These are phyloP conservation scores for Pollachius pollachius DNA, from an alignment of 2,113 vertebrate species.

Conservation along the genomic window DNA sequence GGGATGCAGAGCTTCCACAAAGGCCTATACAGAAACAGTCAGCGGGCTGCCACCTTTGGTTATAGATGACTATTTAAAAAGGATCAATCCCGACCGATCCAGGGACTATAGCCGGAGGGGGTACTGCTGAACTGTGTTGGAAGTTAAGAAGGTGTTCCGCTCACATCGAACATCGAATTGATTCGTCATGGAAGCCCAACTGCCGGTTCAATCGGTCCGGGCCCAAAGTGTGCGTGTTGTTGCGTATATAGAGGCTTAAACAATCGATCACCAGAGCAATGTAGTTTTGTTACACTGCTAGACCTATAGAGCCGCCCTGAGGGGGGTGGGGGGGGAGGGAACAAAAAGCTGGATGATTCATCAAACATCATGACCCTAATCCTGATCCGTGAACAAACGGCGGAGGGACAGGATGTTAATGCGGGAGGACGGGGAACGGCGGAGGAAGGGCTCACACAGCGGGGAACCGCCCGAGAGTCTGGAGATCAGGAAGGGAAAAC, in stretches of 20 bases:
- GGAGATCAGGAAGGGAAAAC: too few relatives aligned
- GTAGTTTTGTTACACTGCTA: background rate
- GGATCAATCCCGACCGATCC: too few relatives aligned
- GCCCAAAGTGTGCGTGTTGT: background rate
- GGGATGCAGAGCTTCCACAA: background rate
- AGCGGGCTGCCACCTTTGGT: too few relatives aligned
- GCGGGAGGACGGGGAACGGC: too few relatives aligned
- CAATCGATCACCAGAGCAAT: background rate
- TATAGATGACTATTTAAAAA: too few relatives aligned
- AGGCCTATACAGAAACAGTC: too few relatives aligned
- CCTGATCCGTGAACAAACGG: slow-evolving; percentile 2
- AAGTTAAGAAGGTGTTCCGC: background rate
- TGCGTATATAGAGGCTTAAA: too few relatives aligned
- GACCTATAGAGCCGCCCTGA: background rate
- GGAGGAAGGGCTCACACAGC: too few relatives aligned
- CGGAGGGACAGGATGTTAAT: background rate
- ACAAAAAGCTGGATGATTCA: slow-evolving; percentile 12
- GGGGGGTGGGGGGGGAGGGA: background rate
- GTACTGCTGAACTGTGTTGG: too few relatives aligned
- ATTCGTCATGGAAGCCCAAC: background rate
- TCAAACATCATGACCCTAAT: slow-evolving; percentile 5
- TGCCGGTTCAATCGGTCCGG: slow-evolving; percentile 5
- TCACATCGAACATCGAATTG: background rate
- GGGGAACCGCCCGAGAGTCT: too few relatives aligned
- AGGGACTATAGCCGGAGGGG: too few relatives aligned